A percentile compares a stretch with the other conserved stretches of the same genome.
phyloP scores from a whole-genome alignment of 2,888 invertebrate species.

The Himalopsyche tibetana region DNA sequence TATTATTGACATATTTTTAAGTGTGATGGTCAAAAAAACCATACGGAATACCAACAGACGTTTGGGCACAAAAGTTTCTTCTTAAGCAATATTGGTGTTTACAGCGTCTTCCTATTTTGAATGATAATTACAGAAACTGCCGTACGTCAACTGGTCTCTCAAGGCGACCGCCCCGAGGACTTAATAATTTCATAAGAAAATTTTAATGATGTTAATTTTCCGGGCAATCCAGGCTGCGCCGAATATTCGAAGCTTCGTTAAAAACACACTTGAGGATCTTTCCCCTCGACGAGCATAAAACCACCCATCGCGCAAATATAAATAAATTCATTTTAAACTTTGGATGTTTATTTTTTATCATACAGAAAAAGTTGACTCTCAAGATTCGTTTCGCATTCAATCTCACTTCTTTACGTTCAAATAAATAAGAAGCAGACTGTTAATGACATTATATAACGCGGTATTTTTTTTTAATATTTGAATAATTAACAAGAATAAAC shows the following conservation, averaged over 20 bases:
- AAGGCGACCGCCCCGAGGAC: conserved; percentile 1
- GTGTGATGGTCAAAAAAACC: no score
- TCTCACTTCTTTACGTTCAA: background rate
- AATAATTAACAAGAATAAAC: no score
- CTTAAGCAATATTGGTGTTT: no score
- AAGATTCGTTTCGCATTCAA: background rate
- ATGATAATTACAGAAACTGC: conserved; percentile 33
- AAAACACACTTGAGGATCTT: conserved; percentile 42
- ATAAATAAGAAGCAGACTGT: background rate
- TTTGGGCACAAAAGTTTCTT: no score
- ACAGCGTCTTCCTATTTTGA: background rate
- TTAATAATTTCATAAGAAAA: conserved; percentile 54
- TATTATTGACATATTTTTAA: no score
- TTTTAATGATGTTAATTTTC: conserved; percentile 59
- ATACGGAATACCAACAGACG: no score
- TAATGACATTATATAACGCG: no score
- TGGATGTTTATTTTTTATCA: background rate
- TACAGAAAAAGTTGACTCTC: background rate
- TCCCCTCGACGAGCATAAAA: conserved; percentile 12
- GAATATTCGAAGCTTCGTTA: conserved; percentile 46
- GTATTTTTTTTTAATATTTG: no score
- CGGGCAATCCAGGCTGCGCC: conserved; percentile 45
- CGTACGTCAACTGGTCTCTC: background rate
- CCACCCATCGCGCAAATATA: background rate
- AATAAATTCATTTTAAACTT: background rate